A percentile compares a stretch with the other conserved stretches of the same genome.
Evolutionary conservation across 2,113 vertebrate genomes (phyloP).

Genomic region (Spea bombifrons): DNA sequence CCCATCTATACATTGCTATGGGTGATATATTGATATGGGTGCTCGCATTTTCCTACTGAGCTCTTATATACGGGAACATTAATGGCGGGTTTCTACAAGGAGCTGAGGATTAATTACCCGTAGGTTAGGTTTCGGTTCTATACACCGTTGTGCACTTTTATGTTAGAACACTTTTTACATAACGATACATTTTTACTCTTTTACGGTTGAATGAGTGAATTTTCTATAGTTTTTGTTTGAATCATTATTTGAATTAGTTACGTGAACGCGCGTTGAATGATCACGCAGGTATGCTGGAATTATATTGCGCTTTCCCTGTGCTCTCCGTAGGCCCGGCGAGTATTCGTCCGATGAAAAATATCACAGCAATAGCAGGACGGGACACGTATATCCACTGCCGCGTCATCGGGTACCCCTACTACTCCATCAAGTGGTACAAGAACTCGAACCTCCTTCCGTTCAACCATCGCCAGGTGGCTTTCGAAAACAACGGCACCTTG

Average conservation of each 20-base stretch:
- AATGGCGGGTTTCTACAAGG: too few relatives aligned
- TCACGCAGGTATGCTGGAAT: conserved; percentile 63
- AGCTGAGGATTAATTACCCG: too few relatives aligned
- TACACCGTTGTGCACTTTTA: too few relatives aligned
- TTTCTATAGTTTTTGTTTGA: too few relatives aligned
- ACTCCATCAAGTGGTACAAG: conserved; percentile 99
- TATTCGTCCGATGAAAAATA: conserved; percentile 97
- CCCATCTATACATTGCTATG: too few relatives aligned
- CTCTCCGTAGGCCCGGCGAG: conserved; percentile 86
- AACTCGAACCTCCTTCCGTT: conserved; percentile 93
- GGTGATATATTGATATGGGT: too few relatives aligned
- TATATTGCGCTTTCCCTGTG: conserved; percentile 55
- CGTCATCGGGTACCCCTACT: conserved; percentile 95
- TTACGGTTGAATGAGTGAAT: too few relatives aligned
- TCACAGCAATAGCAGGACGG: conserved; percentile 92
- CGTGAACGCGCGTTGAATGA: background rate
- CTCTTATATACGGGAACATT: too few relatives aligned
- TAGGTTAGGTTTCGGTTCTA: too few relatives aligned
- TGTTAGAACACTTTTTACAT: too few relatives aligned
- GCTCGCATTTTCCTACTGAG: too few relatives aligned
- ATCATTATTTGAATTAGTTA: background rate
- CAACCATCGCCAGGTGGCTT: conserved; percentile 95
- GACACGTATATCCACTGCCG: conserved; percentile 96
- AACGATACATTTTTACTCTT: background rate
- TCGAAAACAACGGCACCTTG: conserved; percentile 93